Base-by-base conservation (phyloP, 2,888 invertebrate species). In the Gortyna flavago region DNA sequence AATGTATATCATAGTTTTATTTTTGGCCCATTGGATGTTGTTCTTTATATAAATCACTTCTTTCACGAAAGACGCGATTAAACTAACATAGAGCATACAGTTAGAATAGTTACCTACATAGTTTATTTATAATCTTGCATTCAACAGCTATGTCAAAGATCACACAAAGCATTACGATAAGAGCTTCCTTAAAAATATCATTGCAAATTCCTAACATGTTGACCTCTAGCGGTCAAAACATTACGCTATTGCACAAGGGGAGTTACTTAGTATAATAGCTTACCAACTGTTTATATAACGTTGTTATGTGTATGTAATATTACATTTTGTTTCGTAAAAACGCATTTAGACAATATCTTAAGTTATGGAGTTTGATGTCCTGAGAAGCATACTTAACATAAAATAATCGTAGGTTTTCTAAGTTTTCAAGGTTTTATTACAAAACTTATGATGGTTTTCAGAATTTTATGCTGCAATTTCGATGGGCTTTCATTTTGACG, bases 121-220 rank as follows among this genome's bases (percentile, higher is more conserved):
- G 13, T 41, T 29, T 67, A 25, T 67, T 48, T 32, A 70, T 0
- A 41, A 18, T 69, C 16, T 71, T 21, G 9, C 29, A 38, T 18
- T 35, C 51, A 7, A n/a, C 29, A 8, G 16, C 8, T 2, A 67
- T n/a, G 65, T 61, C 51, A 79, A 65, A 78, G 78, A 51, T 70
- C 59, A 65, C 0, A 44, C 44, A 44, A 1, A 5, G 6, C 18
- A n/a, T 61, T 54, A 62, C 18, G 74, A 64, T 69, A 41, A 67
- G 32, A 69, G 51, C 62, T 80, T 66, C 77, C 77, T 44, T 54
- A 77, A 80, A 80, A 73, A 72, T 59, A 66, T 62, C 2, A 44
- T 16, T 13, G 8, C 59, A 54, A 16, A 59, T 38, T 38, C 48
- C 13, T 61, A 64, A 70, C 41, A 9, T 35, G 38, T 16, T 78